Conservation (phyloP, 1,140 invertebrate genomes). For the Luehdorfia chinensis region DNA sequence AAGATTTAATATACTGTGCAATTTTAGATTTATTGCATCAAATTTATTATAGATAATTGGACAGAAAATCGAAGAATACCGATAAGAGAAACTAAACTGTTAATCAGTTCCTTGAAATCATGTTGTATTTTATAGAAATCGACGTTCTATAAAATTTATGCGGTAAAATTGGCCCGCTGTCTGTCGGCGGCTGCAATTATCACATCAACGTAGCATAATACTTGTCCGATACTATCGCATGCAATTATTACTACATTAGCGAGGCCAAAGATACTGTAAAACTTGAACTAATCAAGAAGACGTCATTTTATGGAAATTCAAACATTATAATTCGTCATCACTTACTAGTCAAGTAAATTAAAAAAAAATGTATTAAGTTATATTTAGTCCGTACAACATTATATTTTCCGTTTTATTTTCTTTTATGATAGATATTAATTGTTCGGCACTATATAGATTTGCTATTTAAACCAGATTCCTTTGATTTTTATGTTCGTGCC, state of each 20-base stretch:
- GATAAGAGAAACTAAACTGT: background rate
- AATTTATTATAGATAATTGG: conserved; percentile 2
- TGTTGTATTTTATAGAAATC: conserved; percentile 14
- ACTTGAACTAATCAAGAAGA: background rate
- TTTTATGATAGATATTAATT: no score
- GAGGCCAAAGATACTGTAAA: conserved; percentile 2
- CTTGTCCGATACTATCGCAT: conserved; percentile 29
- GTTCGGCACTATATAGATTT: no score
- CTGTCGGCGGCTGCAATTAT: conserved; percentile 41
- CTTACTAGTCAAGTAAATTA: no score
- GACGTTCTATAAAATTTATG: conserved; percentile 15
- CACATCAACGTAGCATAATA: conserved; percentile 33
- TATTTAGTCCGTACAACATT: no score
- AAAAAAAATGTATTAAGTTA: no score
- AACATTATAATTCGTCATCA: no score
- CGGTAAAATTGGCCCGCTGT: conserved; percentile 18
- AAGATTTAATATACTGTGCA: conserved; percentile 2
- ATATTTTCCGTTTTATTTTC: no score
- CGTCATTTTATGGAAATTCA: conserved; percentile 8
- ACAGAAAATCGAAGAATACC: conserved; percentile 1
- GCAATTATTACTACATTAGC: conserved; percentile 37
- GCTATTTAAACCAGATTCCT: no score
- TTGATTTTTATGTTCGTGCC: no score
- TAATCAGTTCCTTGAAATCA: conserved; percentile 11
- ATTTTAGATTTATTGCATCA: conserved; percentile 11